Percentiles rank a stretch among this genome's conserved stretches.
phyloP scores from a whole-genome alignment of 2,797 vertebrate species.

The Toxotes lorentzi region DNA sequence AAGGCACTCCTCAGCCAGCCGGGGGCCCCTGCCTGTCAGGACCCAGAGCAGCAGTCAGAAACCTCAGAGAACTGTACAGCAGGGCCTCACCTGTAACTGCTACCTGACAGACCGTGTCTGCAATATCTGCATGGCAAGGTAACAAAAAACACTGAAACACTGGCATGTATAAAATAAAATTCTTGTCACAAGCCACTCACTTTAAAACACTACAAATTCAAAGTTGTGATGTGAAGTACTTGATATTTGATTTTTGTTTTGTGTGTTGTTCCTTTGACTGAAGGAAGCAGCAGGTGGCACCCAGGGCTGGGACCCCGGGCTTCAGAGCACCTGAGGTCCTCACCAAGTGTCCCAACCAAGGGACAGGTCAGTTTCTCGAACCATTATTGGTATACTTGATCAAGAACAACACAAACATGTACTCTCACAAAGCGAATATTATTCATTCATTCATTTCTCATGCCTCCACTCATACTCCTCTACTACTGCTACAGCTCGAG shows the following conservation, averaged over 20 bases:
- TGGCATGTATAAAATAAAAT: neutral
- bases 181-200: neutral
- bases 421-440: no score
- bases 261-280: neutral
- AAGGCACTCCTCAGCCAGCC: slow-evolving; percentile 81
- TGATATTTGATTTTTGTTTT: neutral
- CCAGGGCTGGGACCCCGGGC: slow-evolving; percentile 96
- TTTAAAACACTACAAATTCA: neutral
- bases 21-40: slow-evolving; percentile 81
- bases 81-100: slow-evolving; percentile 90
- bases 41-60: slow-evolving; percentile 77
- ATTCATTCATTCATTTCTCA: neutral
- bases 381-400: neutral
- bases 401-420: neutral
- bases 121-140: slow-evolving; percentile 96
- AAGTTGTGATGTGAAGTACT: neutral
- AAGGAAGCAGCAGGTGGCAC: slow-evolving; percentile 94
- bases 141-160: neutral
- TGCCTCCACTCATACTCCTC: neutral
- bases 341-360: slow-evolving; percentile 95
- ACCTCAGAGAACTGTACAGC: slow-evolving; percentile 82
- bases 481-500: neutral
- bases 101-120: slow-evolving; percentile 92
- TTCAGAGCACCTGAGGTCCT: slow-evolving; percentile 98
- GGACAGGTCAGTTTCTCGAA: slow-evolving; percentile 86